Percentiles rank a stretch among this genome's conserved stretches.
Evolutionary conservation across 2,113 vertebrate species (phyloP).

Genomic region (Tonatia bakeri): DNA sequence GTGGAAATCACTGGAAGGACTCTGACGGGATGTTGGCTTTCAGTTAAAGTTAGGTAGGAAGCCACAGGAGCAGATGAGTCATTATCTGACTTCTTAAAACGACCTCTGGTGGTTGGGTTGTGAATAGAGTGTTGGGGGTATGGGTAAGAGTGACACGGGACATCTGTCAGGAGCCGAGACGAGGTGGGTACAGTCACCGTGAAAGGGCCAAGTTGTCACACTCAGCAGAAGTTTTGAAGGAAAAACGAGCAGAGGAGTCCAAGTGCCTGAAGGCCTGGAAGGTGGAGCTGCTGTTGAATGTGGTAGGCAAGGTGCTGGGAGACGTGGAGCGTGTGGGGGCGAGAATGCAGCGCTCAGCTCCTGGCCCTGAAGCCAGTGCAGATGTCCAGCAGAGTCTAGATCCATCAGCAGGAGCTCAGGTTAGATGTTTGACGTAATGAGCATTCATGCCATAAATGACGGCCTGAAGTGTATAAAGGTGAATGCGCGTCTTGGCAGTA

Average conservation of each 20-base stretch:
- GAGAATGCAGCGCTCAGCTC: neutral
- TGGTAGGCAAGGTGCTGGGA: fast-evolving
- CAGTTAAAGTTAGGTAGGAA: neutral
- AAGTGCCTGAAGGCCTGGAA: neutral
- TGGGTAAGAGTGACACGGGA: fast-evolving
- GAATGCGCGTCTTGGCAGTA: neutral
- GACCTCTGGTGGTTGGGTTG: neutral
- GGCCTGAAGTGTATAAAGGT: neutral
- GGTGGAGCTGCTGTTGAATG: neutral
- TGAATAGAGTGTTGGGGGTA: neutral
- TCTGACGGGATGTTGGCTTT: neutral
- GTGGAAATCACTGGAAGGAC: neutral
- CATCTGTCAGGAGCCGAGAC: too few species aligned
- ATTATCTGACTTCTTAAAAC: neutral
- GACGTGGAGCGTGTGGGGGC: neutral
- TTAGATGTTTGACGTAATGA: fast-evolving
- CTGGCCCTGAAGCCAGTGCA: neutral
- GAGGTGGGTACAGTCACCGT: neutral
- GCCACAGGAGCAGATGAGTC: neutral
- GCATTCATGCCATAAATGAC: neutral
- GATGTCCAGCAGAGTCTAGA: neutral
- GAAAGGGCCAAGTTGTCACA: neutral
- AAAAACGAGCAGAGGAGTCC: neutral
- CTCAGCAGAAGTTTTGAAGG: neutral
- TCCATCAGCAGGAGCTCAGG: neutral